Base-by-base conservation (phyloP, 2,797 vertebrate genomes). In the Hippopotamyrus pictus region DNA sequence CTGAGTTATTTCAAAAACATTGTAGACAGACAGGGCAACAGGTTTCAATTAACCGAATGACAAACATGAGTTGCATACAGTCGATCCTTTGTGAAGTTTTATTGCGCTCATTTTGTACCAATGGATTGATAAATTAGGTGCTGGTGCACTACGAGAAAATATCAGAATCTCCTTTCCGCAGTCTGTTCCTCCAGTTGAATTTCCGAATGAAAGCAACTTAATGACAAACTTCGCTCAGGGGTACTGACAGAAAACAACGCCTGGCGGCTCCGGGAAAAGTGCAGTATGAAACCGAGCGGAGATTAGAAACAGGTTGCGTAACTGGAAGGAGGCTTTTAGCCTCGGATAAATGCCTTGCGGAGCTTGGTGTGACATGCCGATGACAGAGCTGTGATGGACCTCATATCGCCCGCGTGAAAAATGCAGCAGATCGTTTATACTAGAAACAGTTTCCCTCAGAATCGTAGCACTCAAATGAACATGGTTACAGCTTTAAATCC, bases 121-220 rank as follows among this genome's bases (percentile, higher is more conserved):
- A 91, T 91, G 94, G 94, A 91, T 93, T 90, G 93, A 93, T 94
- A 92, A 93, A 94, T 90, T 90, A 79, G 73, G 73, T 79, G 37
- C 73, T 44, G 37, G 37, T 44, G 73, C 14, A 19, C 14, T 79
- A 41, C 37, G 14, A 44, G 73, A 44, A 79, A 44, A 79, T 44
- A 79, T 79, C 29, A 41, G 73, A 44, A 44, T 37, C 29, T 69
- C 65, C 65, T 69, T 69, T 69, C 65, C 12, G 37, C 73, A 19
- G 73, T 8, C 37, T 44, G 73, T 41, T 19, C 12, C 5, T 19
- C 37, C 73, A 44, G 73, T 17, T n/a, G 73, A 79, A 79, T 44
- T 44, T 19, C 41, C 33, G 37, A 41, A 79, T 79, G 73, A 79
- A 79, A 79, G 19, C 37, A 17, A 79, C 33, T 79, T 79, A 41